Percentiles rank a stretch among this genome's conserved stretches.
These are phyloP conservation scores for Tapirus indicus DNA, from an alignment of 2,797 vertebrate genomes.

Conservation along the genomic window DNA sequence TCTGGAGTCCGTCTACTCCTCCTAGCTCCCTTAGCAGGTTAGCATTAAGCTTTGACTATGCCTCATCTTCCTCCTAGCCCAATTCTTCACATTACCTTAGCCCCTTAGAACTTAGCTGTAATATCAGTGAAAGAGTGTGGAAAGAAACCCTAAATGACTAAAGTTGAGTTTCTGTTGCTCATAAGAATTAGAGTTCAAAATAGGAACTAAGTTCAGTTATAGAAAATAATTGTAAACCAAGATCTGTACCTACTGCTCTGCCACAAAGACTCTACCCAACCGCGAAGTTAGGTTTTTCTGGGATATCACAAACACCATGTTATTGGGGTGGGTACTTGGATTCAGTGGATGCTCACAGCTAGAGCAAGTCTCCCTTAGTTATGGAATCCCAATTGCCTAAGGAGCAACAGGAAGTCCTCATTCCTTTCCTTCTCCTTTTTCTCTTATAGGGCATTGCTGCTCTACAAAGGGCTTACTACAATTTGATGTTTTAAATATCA, in stretches of 20 bases:
- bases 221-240: background rate
- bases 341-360: background rate
- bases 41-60: background rate
- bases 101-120: background rate
- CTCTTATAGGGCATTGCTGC: background rate
- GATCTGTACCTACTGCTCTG: background rate
- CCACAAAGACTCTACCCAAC: background rate
- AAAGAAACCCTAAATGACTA: background rate
- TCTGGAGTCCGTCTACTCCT: background rate
- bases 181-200: slow-evolving; percentile 1
- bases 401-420: background rate
- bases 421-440: background rate
- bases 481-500: background rate
- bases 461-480: background rate
- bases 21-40: background rate
- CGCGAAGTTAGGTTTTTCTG: background rate
- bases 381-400: background rate
- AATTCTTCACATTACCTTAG: background rate
- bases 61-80: background rate
- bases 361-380: background rate
- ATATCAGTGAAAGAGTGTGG: background rate
- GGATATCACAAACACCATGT: background rate
- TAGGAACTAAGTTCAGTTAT: background rate
- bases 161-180: slow-evolving; percentile 1
- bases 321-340: background rate